These are phyloP conservation scores for Lasioglossum malachurum DNA, from an alignment of 2,888 invertebrate species.

Conservation along the genomic window DNA sequence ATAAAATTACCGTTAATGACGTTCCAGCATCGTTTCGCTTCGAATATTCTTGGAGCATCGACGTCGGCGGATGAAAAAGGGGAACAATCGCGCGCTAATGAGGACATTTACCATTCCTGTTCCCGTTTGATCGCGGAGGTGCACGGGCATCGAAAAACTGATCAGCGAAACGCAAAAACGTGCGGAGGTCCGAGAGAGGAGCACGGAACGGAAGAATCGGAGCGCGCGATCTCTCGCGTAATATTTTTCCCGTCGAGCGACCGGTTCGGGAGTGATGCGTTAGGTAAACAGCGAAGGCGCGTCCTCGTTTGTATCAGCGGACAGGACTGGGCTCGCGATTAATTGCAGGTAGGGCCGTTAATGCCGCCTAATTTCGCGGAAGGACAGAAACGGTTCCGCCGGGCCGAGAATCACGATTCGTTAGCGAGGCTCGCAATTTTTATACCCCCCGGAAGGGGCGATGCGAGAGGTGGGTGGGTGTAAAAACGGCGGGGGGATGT, in stretches of 20 bases:
- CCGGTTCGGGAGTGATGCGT: constrained; percentile 73
- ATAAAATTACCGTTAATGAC: background rate
- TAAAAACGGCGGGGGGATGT: background rate
- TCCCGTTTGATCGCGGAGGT: background rate
- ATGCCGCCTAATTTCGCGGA: constrained; percentile 77
- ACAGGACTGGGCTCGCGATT: constrained; percentile 74
- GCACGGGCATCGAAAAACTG: constrained; percentile 1
- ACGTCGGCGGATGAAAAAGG: background rate
- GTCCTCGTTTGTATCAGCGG: constrained; percentile 76
- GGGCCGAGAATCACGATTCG: constrained; percentile 73
- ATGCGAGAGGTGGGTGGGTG: background rate
- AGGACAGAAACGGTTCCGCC: constrained; percentile 69
- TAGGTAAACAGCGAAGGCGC: constrained; percentile 75
- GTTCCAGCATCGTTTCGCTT: background rate
- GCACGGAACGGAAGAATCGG: constrained; percentile 15
- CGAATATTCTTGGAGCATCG: background rate
- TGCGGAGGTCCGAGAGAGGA: background rate
- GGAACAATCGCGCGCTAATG: constrained; percentile 3
- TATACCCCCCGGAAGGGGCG: constrained; percentile 30
- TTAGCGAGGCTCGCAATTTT: constrained; percentile 68
- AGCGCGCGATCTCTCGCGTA: constrained; percentile 52
- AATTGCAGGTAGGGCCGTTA: constrained; percentile 76
- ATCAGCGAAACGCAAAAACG: background rate
- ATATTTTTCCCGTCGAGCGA: constrained; percentile 59
- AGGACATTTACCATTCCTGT: background rate